Evolutionary conservation across 2,113 vertebrate species (phyloP).

Genomic region (Aythya baeri): DNA sequence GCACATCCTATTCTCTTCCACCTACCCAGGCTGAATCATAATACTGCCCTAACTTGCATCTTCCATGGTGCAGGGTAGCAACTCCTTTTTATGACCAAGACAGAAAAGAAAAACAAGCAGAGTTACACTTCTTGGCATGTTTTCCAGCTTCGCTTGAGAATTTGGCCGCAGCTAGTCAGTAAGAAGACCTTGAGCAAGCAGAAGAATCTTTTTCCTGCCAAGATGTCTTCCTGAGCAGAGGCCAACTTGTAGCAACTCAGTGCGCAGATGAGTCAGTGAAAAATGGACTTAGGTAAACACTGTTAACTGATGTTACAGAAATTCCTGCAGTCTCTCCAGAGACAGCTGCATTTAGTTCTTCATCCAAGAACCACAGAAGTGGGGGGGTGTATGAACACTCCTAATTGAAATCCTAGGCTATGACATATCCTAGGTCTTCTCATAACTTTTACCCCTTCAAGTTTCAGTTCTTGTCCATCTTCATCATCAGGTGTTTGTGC

Average conservation of each 20-base stretch:
- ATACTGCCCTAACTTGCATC: neutral
- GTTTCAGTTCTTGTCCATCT: neutral
- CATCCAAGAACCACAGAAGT: neutral
- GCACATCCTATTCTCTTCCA: neutral
- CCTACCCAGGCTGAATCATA: neutral
- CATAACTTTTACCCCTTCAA: neutral
- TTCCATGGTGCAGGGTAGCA: neutral
- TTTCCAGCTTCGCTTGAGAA: neutral
- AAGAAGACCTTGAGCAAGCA: constrained; percentile 32
- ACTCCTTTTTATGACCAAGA: neutral
- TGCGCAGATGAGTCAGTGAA: constrained; percentile 29
- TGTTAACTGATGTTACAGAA: neutral
- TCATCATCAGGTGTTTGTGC: neutral
- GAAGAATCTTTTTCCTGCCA: constrained; percentile 24
- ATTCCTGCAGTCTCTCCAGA: neutral
- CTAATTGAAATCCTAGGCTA: neutral
- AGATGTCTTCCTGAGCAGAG: neutral
- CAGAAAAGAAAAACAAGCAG: neutral
- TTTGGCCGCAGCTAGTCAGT: neutral
- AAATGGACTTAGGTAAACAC: neutral
- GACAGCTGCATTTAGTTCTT: neutral
- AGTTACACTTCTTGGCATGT: neutral
- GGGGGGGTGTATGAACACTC: neutral
- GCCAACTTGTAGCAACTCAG: neutral
- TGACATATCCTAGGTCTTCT: neutral